Base-by-base conservation (phyloP, 2,888 invertebrate species). In the Drosophila meridiana region DNA sequence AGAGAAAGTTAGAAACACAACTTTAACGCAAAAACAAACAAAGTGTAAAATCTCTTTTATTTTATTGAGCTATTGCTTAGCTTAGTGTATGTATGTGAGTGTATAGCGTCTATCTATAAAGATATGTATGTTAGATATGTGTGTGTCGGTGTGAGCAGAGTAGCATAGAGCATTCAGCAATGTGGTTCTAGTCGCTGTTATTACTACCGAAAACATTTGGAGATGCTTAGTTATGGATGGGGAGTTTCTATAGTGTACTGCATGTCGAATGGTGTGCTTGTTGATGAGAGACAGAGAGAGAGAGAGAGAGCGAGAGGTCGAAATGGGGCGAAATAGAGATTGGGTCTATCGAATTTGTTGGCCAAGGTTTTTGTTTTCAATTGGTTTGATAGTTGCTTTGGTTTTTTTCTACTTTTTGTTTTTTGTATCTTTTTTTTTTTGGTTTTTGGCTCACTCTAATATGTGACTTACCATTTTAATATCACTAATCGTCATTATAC, bases 401-500 rank as follows among this genome's bases (percentile, higher is more conserved):
- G 28, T 20, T 30, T 36, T 45, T 45, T 9, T 43, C 28, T 20
- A 38, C 28, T 40, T 28, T 30, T 20, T 30, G 4, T n/a, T 40
- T 38, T 42, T 30, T 14, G 4, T 34, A 20, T 20, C 9, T 40
- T 42, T 55, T n/a, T 3, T 56, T 20, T 8, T 20, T 32, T 42
- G 7, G 42, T 52, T 32, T 56, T 47, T 14, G 63, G 26, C 80
- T 57, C 64, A 68, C 59, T 72, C 79, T 64, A 58, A 63, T 62
- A 71, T 71, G 72, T 70, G 93, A 97, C 98, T 98, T 97, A 99
- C 99, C 98, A 99, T 99, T 95, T 98, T 98, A 94, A 97, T 98
- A 96, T 99, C 99, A 96, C 98, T 98, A 95, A 99, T 99, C 93
- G 98, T 98, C 94, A 97, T 97, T 93, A 99, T 98, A 96, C 97